Percentiles rank a stretch among this genome's conserved stretches.
Evolutionary conservation across 2,888 invertebrate genomes (phyloP).

Genomic region (Cantharis rufa): DNA sequence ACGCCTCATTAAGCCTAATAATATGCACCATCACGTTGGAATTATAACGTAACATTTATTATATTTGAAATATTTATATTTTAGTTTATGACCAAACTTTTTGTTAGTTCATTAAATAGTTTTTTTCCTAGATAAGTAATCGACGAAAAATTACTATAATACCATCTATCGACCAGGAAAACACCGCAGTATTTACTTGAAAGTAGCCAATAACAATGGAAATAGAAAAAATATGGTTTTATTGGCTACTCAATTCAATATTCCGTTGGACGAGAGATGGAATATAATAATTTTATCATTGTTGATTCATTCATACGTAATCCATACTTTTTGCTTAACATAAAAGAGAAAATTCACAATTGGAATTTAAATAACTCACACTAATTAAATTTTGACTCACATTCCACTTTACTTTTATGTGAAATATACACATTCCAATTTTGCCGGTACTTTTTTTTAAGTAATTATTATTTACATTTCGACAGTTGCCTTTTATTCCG

Average conservation of each 20-base stretch:
- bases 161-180: not conserved
- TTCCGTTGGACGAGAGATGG: not conserved
- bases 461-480: not conserved
- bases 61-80: not conserved
- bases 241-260: not conserved
- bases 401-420: not conserved
- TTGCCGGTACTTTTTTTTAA: not conserved
- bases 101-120: not conserved
- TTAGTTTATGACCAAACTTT: not conserved
- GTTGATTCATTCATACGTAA: not conserved
- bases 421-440: not conserved
- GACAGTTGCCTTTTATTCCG: not conserved
- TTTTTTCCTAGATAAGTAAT: not conserved
- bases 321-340: not conserved
- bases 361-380: not conserved
- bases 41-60: not conserved
- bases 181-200: not conserved
- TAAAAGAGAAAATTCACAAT: not conserved
- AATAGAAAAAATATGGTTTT: not conserved
- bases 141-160: not conserved
- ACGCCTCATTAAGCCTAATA: constrained; percentile 9
- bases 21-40: constrained; percentile 14
- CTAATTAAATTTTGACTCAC: not conserved
- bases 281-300: not conserved
- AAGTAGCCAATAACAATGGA: not conserved